A percentile compares a stretch with the other conserved stretches of the same genome.
Evolutionary conservation across 2,888 invertebrate species (phyloP).

Genomic region (Vandiemenella viatica): DNA sequence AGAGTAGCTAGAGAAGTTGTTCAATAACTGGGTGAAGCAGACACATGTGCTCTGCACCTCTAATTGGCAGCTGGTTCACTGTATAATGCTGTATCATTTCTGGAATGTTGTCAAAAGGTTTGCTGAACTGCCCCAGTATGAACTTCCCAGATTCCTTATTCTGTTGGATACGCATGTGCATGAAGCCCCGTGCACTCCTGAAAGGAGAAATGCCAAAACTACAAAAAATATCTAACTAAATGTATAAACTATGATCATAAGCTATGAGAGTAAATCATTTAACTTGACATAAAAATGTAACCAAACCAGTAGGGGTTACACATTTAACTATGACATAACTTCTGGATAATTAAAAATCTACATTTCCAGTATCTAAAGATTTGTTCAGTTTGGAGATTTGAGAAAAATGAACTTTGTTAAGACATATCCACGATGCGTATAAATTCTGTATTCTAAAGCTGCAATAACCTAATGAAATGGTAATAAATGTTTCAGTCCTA

Average conservation of each 20-base stretch:
- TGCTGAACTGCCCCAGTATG: conserved; percentile 83
- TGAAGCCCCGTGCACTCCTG: conserved; percentile 87
- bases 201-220: conserved; percentile 23
- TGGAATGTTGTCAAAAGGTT: conserved; percentile 84
- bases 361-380: too few species aligned
- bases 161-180: conserved; percentile 91
- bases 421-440: too few species aligned
- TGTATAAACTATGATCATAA: not conserved
- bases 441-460: too few species aligned
- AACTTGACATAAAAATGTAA: conserved; percentile 1
- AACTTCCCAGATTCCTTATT: conserved; percentile 58
- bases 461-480: too few species aligned
- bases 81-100: conserved; percentile 90
- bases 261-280: too few species aligned
- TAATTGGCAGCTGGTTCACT: conserved; percentile 79
- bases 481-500: too few species aligned
- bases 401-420: too few species aligned
- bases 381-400: too few species aligned
- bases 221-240: too few species aligned
- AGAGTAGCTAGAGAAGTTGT: conserved; percentile 44
- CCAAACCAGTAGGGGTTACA: not conserved
- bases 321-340: too few species aligned
- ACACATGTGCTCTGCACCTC: conserved; percentile 93
- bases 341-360: too few species aligned
- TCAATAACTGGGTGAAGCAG: conserved; percentile 81